Evolutionary conservation across 2,888 invertebrate species (phyloP), one percentile per base, ranked within the genome.

Genomic region (Chrysolina haemoptera): DNA sequence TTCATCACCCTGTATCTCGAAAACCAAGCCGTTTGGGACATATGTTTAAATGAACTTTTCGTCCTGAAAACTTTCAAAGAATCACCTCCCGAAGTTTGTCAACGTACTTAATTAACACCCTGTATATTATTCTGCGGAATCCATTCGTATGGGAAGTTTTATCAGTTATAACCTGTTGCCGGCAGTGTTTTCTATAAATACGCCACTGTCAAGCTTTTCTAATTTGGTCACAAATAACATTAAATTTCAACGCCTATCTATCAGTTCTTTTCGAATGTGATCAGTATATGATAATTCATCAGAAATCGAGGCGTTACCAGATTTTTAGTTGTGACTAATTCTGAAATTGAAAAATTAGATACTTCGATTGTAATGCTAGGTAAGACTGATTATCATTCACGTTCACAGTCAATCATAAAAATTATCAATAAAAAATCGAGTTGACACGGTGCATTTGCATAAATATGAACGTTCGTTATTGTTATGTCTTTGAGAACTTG

Each of bases 251-350:
- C 70, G 73, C 70, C 75, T 68, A 40, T 65, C 70, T 73, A 68
- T 70, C 70, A 76, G 68, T 73, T 69, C 68, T 76, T 68, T 70
- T 73, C 75, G 59, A 73, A 65, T 46, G 73, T 62, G 70, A 41
- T 70, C 73, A 66, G 70, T 76, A 63, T 73, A 65, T 68, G 65
- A 70, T 76, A 73, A 76, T 76, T 70, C 70, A 76, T 73, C 59
- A 53, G 68, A 65, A 66, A 67, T 41, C 63, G 70, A 72, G 62
- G 68, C 70, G 70, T 76, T 65, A 46, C 46, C 53, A 20, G 18
- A 53, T 53, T 59, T 59, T 59, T 27, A 59, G 59, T 9, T 59
- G 59, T 59, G 59, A 59, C 59, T 59, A 59, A 59, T 59, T 59
- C 35, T n/a, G 35, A 59, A 59, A 59, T 59, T 59, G 59, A 59